Base-by-base conservation (phyloP, 1,140 invertebrate genomes). In the Drosophila yakuba region DNA sequence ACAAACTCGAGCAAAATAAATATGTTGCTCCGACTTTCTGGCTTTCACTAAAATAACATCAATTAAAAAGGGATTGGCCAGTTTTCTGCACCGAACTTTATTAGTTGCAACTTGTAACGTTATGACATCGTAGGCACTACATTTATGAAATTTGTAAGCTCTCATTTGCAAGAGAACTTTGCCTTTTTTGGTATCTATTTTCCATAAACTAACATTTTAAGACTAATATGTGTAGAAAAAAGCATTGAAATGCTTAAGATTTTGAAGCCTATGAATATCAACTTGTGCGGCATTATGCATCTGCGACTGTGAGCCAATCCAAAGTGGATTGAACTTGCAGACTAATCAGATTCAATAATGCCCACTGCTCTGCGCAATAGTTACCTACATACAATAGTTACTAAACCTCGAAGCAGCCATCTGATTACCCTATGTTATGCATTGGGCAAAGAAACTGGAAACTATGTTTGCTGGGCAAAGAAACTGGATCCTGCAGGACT, bases 341-440 rank as follows among this genome's bases (percentile, higher is more conserved):
- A n/a, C 28, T 50, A 35, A 50, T 50, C 48, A 50, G 48, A 38
- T 54, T 23, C 51, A 2, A 6, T 38, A n/a, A 36, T 36, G 51
- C 12, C n/a, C n/a, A n/a, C n/a, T n/a, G n/a, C n/a, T n/a, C n/a
- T n/a, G n/a, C n/a, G n/a, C n/a, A n/a, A n/a, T n/a, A n/a, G n/a
- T 17, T 17, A 17, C 54, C 20, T 7, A 56, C 32, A 39, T 36
- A 8, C 7, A 28, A 11, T 32, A 14, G 43, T 10, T 15, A 6
- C 17, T 17, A 17, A 0, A 17, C 23, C 14, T 20, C 17, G 4
- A 17, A 54, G 35, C 4, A 14, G 10, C 43, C 23, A 47, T 38
- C 28, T 28, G 14, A 66, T 62, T 28, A 36, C 59, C 41, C 20
- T 11, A 59, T 50, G 20, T 28, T 11, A 59, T 38, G 20, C 38